Conservation (phyloP, 1,140 invertebrate species). For the Neodiprion pinetum region DNA sequence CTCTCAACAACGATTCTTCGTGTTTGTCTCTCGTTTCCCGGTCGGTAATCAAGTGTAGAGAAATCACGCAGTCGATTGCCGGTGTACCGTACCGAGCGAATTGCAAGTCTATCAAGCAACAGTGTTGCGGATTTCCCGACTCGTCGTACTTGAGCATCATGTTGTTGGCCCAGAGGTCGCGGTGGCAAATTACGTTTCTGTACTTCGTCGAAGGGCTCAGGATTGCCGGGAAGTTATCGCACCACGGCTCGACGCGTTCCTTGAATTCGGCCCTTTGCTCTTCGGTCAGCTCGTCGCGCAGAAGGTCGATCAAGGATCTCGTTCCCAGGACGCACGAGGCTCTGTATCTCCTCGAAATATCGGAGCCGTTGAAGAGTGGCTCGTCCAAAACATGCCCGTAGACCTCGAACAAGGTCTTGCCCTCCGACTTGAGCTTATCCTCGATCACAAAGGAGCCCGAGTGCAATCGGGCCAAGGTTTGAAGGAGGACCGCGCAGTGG, state of each 20-base stretch:
- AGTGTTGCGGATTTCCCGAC: constrained; percentile 49
- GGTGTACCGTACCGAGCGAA: constrained; percentile 65
- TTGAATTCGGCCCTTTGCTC: constrained; percentile 30
- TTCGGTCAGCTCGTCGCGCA: constrained; percentile 30
- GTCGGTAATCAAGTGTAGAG: constrained; percentile 47
- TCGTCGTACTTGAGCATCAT: constrained; percentile 67
- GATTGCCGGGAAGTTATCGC: constrained; percentile 40
- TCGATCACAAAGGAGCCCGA: constrained; percentile 65
- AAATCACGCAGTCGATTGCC: constrained; percentile 62
- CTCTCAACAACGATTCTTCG: constrained; percentile 31
- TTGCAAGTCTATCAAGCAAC: constrained; percentile 70
- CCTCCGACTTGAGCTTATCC: constrained; percentile 45
- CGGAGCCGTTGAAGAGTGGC: constrained; percentile 40
- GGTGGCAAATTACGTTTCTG: constrained; percentile 67
- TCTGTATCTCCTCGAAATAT: constrained; percentile 17
- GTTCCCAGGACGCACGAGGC: constrained; percentile 27
- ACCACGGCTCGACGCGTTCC: constrained; percentile 29
- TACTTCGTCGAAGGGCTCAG: constrained; percentile 60
- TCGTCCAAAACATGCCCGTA: constrained; percentile 62
- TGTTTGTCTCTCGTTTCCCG: constrained; percentile 34
- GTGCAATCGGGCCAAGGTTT: constrained; percentile 65
- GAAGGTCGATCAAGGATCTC: constrained; percentile 42
- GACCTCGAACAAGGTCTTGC: constrained; percentile 53
- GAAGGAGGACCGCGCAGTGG: constrained; percentile 59
- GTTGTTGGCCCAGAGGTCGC: constrained; percentile 73